Conservation (phyloP, 2,888 invertebrate species). For the Molorchus minor region DNA sequence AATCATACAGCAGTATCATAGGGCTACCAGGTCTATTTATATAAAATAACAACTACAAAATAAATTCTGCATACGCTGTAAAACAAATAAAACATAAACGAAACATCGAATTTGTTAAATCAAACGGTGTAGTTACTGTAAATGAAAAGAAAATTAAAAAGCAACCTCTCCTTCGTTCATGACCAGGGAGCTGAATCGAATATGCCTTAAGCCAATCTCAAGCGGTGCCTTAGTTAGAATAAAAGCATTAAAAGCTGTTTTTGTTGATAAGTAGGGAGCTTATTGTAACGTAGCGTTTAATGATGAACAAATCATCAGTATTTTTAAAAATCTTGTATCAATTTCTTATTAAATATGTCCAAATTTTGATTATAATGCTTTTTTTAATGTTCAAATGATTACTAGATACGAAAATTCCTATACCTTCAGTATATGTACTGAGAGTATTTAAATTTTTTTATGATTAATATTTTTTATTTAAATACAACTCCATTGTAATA, state of each 20-base stretch:
- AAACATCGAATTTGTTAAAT: constrained; percentile 38
- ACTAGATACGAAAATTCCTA: no score
- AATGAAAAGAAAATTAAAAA: constrained; percentile 43
- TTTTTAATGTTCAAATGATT: no score
- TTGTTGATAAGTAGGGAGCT: constrained; percentile 30
- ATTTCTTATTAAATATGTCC: no score
- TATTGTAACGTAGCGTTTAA: constrained; percentile 1
- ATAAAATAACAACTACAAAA: constrained; percentile 25
- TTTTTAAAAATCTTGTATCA: no score
- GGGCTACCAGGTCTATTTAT: constrained; percentile 10
- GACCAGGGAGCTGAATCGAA: constrained; percentile 44
- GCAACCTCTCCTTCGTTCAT: constrained; percentile 46
- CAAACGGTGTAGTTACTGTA: constrained; percentile 22
- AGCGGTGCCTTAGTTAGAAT: constrained; percentile 27
- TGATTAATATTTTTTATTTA: no score
- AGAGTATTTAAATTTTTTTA: no score
- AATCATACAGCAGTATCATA: no score
- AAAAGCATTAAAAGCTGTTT: constrained; percentile 33
- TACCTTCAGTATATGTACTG: no score
- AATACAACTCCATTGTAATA: no score
- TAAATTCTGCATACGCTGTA: constrained; percentile 52
- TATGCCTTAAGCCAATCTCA: constrained; percentile 46
- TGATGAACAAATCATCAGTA: not conserved
- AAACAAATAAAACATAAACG: constrained; percentile 46
- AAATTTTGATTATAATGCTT: no score